These are phyloP conservation scores for Tapirus indicus DNA, from an alignment of 2,797 vertebrate species.

Conservation along the genomic window DNA sequence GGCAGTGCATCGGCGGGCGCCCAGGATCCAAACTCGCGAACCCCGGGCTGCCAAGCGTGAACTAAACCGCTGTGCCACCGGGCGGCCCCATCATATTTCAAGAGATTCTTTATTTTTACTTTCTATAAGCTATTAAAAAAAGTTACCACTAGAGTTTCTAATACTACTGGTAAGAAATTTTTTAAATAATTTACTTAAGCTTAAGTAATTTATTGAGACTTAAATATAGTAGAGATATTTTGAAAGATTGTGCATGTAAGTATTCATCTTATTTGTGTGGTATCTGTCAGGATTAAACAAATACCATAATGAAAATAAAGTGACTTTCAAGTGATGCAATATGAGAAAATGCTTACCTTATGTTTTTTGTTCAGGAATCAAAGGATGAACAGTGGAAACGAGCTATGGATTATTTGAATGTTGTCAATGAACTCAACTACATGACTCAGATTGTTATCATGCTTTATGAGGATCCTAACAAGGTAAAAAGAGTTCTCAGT, in stretches of 20 bases:
- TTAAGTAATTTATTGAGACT: neutral
- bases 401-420: constrained; percentile 95
- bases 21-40: too few species aligned
- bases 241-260: neutral
- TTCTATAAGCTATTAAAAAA: constrained; percentile 4
- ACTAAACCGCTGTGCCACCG: too few species aligned
- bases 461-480: constrained; percentile 95
- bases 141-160: neutral
- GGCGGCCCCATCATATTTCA: neutral
- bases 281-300: constrained; percentile 33
- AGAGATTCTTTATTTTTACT: neutral
- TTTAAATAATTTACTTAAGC: constrained; percentile 4
- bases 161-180: neutral
- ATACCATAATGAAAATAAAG: neutral
- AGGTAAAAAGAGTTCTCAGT: constrained; percentile 87
- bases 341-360: constrained; percentile 40
- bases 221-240: constrained; percentile 37
- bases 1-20: too few species aligned
- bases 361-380: constrained; percentile 88
- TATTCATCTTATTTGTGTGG: neutral
- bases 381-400: constrained; percentile 96
- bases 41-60: too few species aligned
- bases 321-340: neutral
- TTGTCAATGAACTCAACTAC: constrained; percentile 95
- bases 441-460: constrained; percentile 97